These are phyloP conservation scores for Acleris literana DNA, from an alignment of 2,888 invertebrate species.

Conservation along the genomic window DNA sequence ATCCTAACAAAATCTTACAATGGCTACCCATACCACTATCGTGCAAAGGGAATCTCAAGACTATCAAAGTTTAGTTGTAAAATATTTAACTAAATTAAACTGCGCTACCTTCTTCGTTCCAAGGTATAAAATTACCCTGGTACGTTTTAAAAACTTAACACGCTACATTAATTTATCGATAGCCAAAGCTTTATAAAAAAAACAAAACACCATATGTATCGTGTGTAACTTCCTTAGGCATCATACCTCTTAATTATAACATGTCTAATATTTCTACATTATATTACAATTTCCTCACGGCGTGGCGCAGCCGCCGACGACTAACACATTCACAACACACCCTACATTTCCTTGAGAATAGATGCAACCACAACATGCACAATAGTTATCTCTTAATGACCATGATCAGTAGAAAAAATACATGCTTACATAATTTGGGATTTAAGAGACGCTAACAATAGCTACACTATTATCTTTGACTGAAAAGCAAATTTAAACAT, in stretches of 20 bases:
- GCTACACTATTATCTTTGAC: slow-evolving; percentile 53
- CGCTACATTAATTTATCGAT: too few relatives aligned
- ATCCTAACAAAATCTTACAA: background rate
- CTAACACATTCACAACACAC: slow-evolving; percentile 38
- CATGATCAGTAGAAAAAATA: slow-evolving; percentile 54
- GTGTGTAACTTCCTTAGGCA: slow-evolving; percentile 11
- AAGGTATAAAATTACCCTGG: too few relatives aligned
- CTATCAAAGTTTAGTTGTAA: too few relatives aligned
- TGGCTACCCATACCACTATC: background rate
- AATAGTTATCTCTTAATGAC: slow-evolving; percentile 51
- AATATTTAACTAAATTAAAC: too few relatives aligned
- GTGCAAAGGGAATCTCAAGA: too few relatives aligned
- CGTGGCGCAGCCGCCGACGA: background rate
- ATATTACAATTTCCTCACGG: slow-evolving; percentile 19
- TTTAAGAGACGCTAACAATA: slow-evolving; percentile 57
- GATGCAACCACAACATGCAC: slow-evolving; percentile 46
- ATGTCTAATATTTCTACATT: slow-evolving; percentile 16
- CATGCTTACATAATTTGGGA: slow-evolving; percentile 52
- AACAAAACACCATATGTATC: background rate
- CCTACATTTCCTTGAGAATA: slow-evolving; percentile 68
- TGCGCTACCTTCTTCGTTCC: too few relatives aligned
- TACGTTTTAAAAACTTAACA: too few relatives aligned
- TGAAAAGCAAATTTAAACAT: slow-evolving; percentile 61
- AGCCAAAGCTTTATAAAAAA: background rate
- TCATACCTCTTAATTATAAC: background rate